A percentile compares a stretch with the other conserved stretches of the same genome.
These are phyloP conservation scores for Centroberyx gerrardi DNA, from an alignment of 2,797 vertebrate genomes.

Conservation along the genomic window DNA sequence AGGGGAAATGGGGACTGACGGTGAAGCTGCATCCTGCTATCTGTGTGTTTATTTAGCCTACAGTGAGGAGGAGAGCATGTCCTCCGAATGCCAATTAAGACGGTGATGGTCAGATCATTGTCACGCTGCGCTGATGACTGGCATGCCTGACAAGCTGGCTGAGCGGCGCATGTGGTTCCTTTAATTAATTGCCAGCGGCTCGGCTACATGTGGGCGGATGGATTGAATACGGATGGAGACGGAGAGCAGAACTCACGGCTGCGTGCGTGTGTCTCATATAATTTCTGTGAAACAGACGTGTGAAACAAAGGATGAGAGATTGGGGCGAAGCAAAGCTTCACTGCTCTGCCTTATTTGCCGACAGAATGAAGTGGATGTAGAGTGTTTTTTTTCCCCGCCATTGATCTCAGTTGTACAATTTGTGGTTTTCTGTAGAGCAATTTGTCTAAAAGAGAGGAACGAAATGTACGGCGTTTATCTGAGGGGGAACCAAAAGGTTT, in stretches of 20 bases:
- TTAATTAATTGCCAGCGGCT: constrained; percentile 62
- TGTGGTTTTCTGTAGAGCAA: constrained; percentile 37
- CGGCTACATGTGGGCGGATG: constrained; percentile 38
- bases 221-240: constrained; percentile 26
- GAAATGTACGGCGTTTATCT: constrained; percentile 18
- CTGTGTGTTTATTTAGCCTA: constrained; percentile 52
- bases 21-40: constrained; percentile 7
- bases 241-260: constrained; percentile 24
- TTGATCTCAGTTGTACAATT: constrained; percentile 33
- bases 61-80: constrained; percentile 42
- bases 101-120: constrained; percentile 68
- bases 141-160: constrained; percentile 59
- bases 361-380: constrained; percentile 9
- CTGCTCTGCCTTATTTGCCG: constrained; percentile 6
- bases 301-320: constrained; percentile 49
- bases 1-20: not conserved
- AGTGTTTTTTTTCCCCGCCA: not conserved
- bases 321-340: constrained; percentile 16
- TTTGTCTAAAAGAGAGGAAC: constrained; percentile 25
- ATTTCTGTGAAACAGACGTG: constrained; percentile 2
- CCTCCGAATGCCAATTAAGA: constrained; percentile 63
- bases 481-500: constrained; percentile 42
- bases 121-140: constrained; percentile 60
- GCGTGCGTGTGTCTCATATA: not conserved
- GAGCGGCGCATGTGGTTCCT: constrained; percentile 33